Base-by-base conservation (phyloP, 2,888 invertebrate species). In the Micoletzkya japonica region DNA sequence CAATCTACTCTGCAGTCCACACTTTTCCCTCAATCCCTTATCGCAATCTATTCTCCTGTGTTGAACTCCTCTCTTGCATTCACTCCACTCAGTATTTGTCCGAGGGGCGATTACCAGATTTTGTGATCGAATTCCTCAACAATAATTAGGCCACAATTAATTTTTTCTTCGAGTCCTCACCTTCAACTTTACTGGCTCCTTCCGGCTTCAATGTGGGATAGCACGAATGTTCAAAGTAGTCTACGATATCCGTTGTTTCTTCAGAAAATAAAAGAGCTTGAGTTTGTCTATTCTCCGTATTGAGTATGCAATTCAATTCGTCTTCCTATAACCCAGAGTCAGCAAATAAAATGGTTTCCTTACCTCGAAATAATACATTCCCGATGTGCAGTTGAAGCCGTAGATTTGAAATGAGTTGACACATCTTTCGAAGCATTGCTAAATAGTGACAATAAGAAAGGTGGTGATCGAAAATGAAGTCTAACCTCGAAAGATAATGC, bases 351-450 rank as follows among this genome's bases (percentile, higher is more conserved):
- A 52, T 30, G 24, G 7, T 4, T 4, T 10, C 2, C 49, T 52
- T 24, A 80, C 81, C 76, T 85, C 84, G 70, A 85, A 85, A 73
- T 85, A 85, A 64, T 78, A 85, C 85, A 85, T 85, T 58, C 85
- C 85, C 24, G 81, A 81, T 49, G 76, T 76, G 60, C 85, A 85
- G 39, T 75, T 74, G 75, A 85, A 86, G 6, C 85, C 85, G 69
- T 79, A 85, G 28, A 83, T 57, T 32, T 78, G 73, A 44, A 76
- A 74, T 52, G 83, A 80, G 70, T 85, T 86, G 49, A 85, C 70
- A 70, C 85, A 85, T 24, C 79, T 81, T 70, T 85, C 82, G 63
- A 85, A 82, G 73, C 85, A 85, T 39, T 85, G 79, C 64, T 67
- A 36, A 14, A 64, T 34, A 2, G 36, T 4, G 7, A 3, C 4